phyloP scores from a whole-genome alignment of 2,113 vertebrate genomes.

The Gambusia affinis region DNA sequence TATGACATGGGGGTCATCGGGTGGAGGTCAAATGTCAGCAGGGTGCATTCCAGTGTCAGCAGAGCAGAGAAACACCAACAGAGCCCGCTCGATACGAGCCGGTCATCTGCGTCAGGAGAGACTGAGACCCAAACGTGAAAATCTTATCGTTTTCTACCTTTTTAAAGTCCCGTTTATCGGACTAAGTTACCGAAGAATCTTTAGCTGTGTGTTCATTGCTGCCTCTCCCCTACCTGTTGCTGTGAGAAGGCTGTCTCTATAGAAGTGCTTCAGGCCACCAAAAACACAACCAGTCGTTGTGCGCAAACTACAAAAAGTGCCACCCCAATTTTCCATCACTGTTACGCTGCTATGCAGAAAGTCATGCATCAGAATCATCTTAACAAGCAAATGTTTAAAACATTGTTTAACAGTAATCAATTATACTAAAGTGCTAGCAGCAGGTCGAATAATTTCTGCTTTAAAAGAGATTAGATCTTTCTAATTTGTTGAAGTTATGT shows the following conservation, averaged over 20 bases:
- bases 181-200: neutral
- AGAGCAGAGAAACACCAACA: constrained; percentile 44
- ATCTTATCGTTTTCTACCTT: too few species aligned
- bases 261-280: neutral
- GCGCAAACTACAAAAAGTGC: too few species aligned
- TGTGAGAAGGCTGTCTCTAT: neutral
- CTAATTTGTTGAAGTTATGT: neutral
- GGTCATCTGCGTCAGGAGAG: neutral
- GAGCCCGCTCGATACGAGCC: neutral
- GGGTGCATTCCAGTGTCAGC: constrained; percentile 64
- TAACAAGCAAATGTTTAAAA: neutral
- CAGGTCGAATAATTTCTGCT: neutral
- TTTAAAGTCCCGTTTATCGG: too few species aligned
- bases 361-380: neutral
- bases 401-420: neutral
- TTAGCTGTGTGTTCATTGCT: neutral
- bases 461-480: neutral
- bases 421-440: neutral
- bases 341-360: neutral
- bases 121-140: too few species aligned
- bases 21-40: constrained; percentile 64
- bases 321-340: neutral
- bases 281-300: neutral
- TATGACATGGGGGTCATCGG: constrained; percentile 71
- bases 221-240: neutral